Conservation (phyloP, 2,888 invertebrate species). For the Microctonus hyperodae region DNA sequence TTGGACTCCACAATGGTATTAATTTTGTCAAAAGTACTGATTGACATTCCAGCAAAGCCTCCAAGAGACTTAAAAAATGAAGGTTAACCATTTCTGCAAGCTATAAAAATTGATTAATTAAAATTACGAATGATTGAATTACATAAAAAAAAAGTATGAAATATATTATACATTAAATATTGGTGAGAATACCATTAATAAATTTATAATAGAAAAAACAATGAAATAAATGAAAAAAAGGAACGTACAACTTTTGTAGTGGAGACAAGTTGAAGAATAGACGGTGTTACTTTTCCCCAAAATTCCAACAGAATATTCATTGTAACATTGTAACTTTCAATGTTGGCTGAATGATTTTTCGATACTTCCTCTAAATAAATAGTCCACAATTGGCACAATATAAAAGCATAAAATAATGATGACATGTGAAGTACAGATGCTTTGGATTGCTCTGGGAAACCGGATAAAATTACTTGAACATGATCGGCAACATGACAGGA, state of each 20-base stretch:
- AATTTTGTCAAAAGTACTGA: conserved; percentile 91
- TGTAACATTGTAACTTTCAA: conserved; percentile 76
- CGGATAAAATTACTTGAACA: conserved; percentile 94
- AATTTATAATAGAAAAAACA: background rate
- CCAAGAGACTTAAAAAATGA: conserved; percentile 93
- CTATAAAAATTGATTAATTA: too few species aligned
- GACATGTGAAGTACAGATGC: conserved; percentile 94
- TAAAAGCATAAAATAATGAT: conserved; percentile 95
- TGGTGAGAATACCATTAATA: conserved; percentile 2
- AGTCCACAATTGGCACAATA: conserved; percentile 98
- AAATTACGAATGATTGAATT: too few species aligned
- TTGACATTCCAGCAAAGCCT: conserved; percentile 93
- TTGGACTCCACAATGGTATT: conserved; percentile 95
- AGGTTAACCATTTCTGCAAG: conserved; percentile 97
- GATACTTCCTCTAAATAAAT: conserved; percentile 94
- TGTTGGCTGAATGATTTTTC: conserved; percentile 70
- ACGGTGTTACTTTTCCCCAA: conserved; percentile 98
- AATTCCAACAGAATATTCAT: conserved; percentile 92
- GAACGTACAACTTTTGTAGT: conserved; percentile 85
- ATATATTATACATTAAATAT: background rate
- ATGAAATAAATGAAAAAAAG: background rate
- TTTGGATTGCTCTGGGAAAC: conserved; percentile 95
- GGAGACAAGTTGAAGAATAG: conserved; percentile 89
- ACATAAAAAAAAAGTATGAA: background rate
- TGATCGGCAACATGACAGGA: conserved; percentile 97